Conservation (phyloP, 2,888 invertebrate species). For the Drosophila melanosoma region DNA sequence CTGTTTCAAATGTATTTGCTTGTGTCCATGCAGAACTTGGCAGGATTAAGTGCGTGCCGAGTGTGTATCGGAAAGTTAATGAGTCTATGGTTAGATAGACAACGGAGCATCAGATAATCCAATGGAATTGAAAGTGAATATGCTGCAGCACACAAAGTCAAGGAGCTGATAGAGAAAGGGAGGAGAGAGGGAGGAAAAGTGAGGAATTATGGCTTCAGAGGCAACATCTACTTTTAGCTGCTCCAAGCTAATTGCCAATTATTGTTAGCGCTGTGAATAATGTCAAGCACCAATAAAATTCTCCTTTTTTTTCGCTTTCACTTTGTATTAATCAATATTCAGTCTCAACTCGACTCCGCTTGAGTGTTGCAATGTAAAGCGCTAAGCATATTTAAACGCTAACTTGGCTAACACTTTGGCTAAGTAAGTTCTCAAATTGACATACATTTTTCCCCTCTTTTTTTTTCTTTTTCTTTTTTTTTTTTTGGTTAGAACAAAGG, state of each 20-base stretch:
- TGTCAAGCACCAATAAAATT: conserved; percentile 40
- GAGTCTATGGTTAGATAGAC: conserved; percentile 43
- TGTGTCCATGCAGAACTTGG: conserved; percentile 29
- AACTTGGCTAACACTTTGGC: conserved; percentile 57
- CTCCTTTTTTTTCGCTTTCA: conserved; percentile 37
- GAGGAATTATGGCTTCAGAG: neutral
- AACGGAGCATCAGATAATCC: conserved; percentile 25
- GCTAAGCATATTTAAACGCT: conserved; percentile 64
- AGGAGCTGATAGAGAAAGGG: neutral
- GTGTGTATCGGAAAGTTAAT: conserved; percentile 58
- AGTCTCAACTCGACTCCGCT: conserved; percentile 32
- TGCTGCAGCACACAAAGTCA: neutral
- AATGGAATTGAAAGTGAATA: conserved; percentile 23
- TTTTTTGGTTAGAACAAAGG: conserved; percentile 44
- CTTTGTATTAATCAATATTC: conserved; percentile 19
- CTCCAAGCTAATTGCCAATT: conserved; percentile 28
- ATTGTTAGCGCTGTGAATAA: conserved; percentile 22
- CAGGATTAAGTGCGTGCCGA: conserved; percentile 42
- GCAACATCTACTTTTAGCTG: neutral
- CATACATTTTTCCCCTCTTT: conserved; percentile 46
- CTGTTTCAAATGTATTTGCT: conserved; percentile 24
- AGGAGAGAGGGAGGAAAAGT: neutral
- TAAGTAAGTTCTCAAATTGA: conserved; percentile 67
- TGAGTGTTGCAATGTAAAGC: conserved; percentile 47
- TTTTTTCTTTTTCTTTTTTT: conserved; percentile 11